Percentiles rank a stretch among this genome's conserved stretches.
Conservation (phyloP, 2,888 invertebrate species). For the Synergus laeviventris region DNA sequence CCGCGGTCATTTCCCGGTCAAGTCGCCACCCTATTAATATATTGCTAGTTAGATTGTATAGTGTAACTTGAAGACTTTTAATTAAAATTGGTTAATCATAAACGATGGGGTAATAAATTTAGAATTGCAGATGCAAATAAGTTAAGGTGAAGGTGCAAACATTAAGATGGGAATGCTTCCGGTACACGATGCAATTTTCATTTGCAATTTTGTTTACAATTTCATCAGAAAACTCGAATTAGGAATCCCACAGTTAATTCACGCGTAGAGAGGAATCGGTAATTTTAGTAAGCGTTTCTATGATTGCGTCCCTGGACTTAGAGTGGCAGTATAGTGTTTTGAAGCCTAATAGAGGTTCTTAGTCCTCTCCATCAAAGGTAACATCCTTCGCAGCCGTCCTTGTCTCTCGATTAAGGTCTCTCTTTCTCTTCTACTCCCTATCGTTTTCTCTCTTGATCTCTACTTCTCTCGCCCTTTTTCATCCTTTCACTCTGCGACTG, state of each 20-base stretch:
- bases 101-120: constrained; percentile 6
- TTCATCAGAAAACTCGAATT: constrained; percentile 27
- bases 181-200: constrained; percentile 32
- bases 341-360: constrained; percentile 67
- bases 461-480: constrained; percentile 33
- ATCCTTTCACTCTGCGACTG: constrained; percentile 8
- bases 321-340: constrained; percentile 64
- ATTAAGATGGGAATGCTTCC: constrained; percentile 14
- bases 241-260: constrained; percentile 43
- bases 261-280: constrained; percentile 43
- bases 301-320: constrained; percentile 63
- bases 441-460: constrained; percentile 37
- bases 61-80: not conserved
- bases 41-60: not conserved
- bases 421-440: constrained; percentile 38
- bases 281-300: constrained; percentile 46
- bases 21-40: not conserved
- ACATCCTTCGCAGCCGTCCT: constrained; percentile 60
- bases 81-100: constrained; percentile 21
- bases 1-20: no score
- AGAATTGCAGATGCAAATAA: not conserved
- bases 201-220: constrained; percentile 34
- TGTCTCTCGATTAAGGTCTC: constrained; percentile 48
- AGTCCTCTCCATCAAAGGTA: constrained; percentile 68
- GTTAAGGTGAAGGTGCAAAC: constrained; percentile 8